phyloP scores from a whole-genome alignment of 2,113 vertebrate genomes.

The Glaucidium brasilianum region DNA sequence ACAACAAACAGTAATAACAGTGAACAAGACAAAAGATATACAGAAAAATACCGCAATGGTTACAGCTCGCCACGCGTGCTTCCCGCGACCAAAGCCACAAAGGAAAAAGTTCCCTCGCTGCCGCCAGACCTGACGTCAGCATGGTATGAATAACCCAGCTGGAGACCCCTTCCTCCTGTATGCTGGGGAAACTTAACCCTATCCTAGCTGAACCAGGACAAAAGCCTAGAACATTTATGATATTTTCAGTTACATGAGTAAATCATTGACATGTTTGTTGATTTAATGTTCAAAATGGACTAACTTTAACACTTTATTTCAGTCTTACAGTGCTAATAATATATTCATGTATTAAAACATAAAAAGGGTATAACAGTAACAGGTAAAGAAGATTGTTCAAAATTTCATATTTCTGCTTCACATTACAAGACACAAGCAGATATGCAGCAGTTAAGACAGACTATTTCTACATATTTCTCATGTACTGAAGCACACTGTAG shows the following conservation, averaged over 20 bases:
- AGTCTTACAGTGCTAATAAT: neutral
- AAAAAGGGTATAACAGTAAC: neutral
- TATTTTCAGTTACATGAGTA: neutral
- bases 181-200: no score
- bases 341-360: neutral
- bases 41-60: no score
- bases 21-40: no score
- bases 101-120: no score
- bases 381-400: neutral
- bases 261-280: neutral
- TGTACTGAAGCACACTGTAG: rapidly evolving
- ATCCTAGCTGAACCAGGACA: no score
- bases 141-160: no score
- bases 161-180: no score
- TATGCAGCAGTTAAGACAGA: neutral
- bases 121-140: no score
- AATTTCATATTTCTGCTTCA: neutral
- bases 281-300: neutral
- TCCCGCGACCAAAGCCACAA: no score
- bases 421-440: neutral
- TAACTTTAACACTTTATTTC: neutral
- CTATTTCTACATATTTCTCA: neutral
- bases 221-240: neutral
- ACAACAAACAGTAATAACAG: no score
- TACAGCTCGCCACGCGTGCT: no score